phyloP scores from a whole-genome alignment of 2,888 invertebrate genomes.

The Drosophila macrothrix region DNA sequence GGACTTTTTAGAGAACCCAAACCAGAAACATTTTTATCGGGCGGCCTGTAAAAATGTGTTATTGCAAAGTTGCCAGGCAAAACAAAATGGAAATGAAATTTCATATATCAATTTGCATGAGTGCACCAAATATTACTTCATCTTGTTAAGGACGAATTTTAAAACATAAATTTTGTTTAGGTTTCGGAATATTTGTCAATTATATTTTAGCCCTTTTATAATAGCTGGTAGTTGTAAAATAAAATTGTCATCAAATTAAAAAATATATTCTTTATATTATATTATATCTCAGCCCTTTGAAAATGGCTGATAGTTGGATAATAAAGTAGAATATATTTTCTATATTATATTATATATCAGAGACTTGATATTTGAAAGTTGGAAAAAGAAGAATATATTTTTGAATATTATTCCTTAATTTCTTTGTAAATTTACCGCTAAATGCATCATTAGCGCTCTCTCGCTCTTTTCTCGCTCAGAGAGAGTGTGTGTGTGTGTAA shows the following conservation, averaged over 20 bases:
- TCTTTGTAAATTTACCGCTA: constrained; percentile 51
- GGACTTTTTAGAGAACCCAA: constrained; percentile 6
- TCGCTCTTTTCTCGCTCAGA: constrained; percentile 24
- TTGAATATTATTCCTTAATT: constrained; percentile 2
- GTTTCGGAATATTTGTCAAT: not conserved
- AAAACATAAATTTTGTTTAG: not conserved
- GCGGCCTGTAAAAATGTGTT: constrained; percentile 24
- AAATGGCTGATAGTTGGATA: not conserved
- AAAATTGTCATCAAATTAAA: no score
- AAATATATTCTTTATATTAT: no score
- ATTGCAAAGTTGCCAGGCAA: constrained; percentile 13
- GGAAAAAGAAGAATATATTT: not conserved
- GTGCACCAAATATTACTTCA: constrained; percentile 2
- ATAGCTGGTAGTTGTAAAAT: not conserved
- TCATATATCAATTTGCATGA: not conserved
- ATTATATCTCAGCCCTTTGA: not conserved
- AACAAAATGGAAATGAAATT: constrained; percentile 1
- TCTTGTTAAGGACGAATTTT: constrained; percentile 14
- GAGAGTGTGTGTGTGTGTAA: constrained; percentile 13
- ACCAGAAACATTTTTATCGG: constrained; percentile 25
- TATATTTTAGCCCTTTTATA: not conserved
- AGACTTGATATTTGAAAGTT: no score
- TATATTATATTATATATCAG: no score
- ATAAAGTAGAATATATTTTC: no score
- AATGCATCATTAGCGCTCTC: constrained; percentile 40